These are phyloP conservation scores for Chlorops oryzae DNA, from an alignment of 1,140 invertebrate genomes.

Conservation along the genomic window DNA sequence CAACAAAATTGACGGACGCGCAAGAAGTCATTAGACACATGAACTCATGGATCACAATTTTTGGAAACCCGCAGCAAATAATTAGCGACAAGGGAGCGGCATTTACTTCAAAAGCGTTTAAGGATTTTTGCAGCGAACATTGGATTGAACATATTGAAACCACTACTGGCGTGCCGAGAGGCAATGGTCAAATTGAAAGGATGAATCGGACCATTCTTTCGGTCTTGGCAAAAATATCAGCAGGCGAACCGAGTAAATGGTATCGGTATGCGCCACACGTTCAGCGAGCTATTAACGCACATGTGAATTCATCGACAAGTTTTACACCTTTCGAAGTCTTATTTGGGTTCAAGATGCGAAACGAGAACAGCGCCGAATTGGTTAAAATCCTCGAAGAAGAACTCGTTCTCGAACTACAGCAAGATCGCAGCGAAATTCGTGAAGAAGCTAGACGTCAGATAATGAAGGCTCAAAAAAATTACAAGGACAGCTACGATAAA, in stretches of 20 bases:
- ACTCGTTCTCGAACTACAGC: background rate
- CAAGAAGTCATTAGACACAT: too few relatives aligned
- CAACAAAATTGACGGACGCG: too few relatives aligned
- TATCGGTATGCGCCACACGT: constrained; percentile 11
- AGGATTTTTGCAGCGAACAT: constrained; percentile 14
- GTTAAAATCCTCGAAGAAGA: constrained; percentile 29
- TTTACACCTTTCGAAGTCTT: constrained; percentile 15
- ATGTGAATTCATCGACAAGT: constrained; percentile 13
- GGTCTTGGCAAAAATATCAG: constrained; percentile 19
- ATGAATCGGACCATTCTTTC: constrained; percentile 20
- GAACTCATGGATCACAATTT: constrained; percentile 28
- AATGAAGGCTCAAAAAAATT: background rate
- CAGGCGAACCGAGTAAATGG: constrained; percentile 15
- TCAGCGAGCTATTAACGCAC: constrained; percentile 16
- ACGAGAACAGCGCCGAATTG: constrained; percentile 11
- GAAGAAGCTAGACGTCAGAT: background rate
- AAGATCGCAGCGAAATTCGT: background rate
- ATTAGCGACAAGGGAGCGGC: constrained; percentile 38
- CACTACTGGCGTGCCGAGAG: constrained; percentile 25
- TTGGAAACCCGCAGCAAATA: constrained; percentile 35
- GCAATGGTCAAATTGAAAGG: constrained; percentile 27
- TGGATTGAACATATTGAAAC: constrained; percentile 19
- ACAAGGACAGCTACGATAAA: background rate
- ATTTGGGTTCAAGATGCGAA: constrained; percentile 18
- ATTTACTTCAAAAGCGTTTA: constrained; percentile 25